phyloP scores from a whole-genome alignment of 2,888 invertebrate genomes.

The Drosophila ustulata region DNA sequence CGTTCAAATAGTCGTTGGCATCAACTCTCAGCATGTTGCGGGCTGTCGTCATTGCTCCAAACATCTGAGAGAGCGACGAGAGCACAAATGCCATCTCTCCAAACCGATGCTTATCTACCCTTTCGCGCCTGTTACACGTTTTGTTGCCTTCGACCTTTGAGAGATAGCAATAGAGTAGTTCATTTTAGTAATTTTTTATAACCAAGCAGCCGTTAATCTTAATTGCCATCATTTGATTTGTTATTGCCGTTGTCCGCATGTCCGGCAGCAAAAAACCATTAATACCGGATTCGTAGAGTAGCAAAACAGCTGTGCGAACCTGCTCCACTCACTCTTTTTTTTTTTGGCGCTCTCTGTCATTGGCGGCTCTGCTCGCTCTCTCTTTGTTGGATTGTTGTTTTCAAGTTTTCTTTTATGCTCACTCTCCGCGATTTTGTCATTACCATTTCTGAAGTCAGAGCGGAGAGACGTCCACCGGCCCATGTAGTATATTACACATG shows the following conservation, averaged over 20 bases:
- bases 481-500: slow-evolving; percentile 2
- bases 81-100: neutral
- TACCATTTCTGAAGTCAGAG: slow-evolving; percentile 38
- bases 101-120: slow-evolving; percentile 4
- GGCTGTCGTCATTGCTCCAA: slow-evolving; percentile 13
- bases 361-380: slow-evolving; percentile 6
- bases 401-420: slow-evolving; percentile 35
- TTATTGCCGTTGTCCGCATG: neutral
- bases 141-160: neutral
- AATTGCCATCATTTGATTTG: neutral
- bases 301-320: neutral
- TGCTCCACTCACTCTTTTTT: neutral
- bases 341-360: slow-evolving; percentile 4
- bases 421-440: slow-evolving; percentile 23
- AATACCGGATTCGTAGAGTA: neutral
- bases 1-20: slow-evolving; percentile 34
- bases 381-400: slow-evolving; percentile 2
- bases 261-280: neutral
- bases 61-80: slow-evolving; percentile 4
- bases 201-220: neutral
- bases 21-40: slow-evolving; percentile 10
- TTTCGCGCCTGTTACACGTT: neutral
- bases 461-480: slow-evolving; percentile 30
- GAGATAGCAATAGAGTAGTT: neutral
- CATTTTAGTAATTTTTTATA: neutral